phyloP scores from a whole-genome alignment of 2,113 vertebrate genomes.

The Thalassarche chlororhynchos region DNA sequence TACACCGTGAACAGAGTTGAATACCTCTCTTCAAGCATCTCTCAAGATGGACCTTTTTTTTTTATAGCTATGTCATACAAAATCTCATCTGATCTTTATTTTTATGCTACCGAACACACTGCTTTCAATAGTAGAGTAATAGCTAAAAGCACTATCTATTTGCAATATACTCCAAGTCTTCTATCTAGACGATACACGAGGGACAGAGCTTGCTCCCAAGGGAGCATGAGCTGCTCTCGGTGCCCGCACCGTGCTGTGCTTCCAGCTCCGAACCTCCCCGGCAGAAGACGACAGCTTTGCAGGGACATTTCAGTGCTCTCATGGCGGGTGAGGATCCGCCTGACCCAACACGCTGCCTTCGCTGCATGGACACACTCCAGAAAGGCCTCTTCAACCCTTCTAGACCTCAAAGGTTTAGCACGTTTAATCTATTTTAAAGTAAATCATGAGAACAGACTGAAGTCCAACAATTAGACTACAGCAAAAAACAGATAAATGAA shows the following conservation, averaged over 20 bases:
- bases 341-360: accelerated
- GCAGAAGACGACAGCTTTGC: not conserved
- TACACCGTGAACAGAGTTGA: not conserved
- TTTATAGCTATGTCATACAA: not conserved
- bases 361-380: accelerated
- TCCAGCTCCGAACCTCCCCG: not conserved
- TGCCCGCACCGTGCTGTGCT: accelerated
- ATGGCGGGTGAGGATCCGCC: not conserved
- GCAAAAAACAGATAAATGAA: not conserved
- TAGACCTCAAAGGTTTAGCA: not conserved
- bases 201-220: not conserved
- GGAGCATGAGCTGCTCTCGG: not conserved
- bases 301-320: not conserved
- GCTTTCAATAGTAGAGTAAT: not conserved
- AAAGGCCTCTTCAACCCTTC: not conserved
- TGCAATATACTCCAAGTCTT: not conserved
- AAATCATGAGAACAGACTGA: not conserved
- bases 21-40: not conserved
- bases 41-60: not conserved
- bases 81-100: not conserved
- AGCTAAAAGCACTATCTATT: not conserved
- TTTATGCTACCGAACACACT: not conserved
- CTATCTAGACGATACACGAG: accelerated
- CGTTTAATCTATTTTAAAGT: not conserved
- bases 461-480: not conserved